Percentiles rank a stretch among this genome's conserved stretches.
Conservation (phyloP, 2,888 invertebrate genomes). For the Carcina quercana region DNA sequence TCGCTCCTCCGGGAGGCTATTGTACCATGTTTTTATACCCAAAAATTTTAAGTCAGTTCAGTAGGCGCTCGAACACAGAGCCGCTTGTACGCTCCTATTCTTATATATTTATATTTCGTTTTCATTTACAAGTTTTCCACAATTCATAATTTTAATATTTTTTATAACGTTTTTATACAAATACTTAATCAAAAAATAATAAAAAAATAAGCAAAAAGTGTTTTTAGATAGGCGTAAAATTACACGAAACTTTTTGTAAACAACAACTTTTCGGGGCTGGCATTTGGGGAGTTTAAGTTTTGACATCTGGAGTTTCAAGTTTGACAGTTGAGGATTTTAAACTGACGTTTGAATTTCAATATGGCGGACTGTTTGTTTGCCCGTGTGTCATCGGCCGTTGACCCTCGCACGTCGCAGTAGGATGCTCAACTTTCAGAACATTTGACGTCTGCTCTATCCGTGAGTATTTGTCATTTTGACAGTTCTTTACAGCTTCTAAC, state of each 20-base stretch:
- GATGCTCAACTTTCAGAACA: constrained; percentile 66
- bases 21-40: constrained; percentile 75
- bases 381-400: constrained; percentile 49
- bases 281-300: too few species aligned
- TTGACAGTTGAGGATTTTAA: constrained; percentile 50
- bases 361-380: constrained; percentile 65
- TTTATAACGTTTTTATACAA: constrained; percentile 74
- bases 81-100: constrained; percentile 72
- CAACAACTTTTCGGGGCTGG: constrained; percentile 31
- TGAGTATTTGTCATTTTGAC: constrained; percentile 48
- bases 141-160: constrained; percentile 74
- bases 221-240: constrained; percentile 67
- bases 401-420: constrained; percentile 44
- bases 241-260: constrained; percentile 31
- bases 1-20: constrained; percentile 57
- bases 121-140: constrained; percentile 74
- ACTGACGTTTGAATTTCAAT: constrained; percentile 53
- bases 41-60: constrained; percentile 76
- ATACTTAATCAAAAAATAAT: too few species aligned
- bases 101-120: constrained; percentile 74
- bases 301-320: too few species aligned
- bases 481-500: too few species aligned
- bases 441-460: constrained; percentile 68
- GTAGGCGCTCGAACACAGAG: constrained; percentile 73
- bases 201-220: constrained; percentile 63